phyloP scores from a whole-genome alignment of 2,888 invertebrate genomes.

The Anthrax anthrax region DNA sequence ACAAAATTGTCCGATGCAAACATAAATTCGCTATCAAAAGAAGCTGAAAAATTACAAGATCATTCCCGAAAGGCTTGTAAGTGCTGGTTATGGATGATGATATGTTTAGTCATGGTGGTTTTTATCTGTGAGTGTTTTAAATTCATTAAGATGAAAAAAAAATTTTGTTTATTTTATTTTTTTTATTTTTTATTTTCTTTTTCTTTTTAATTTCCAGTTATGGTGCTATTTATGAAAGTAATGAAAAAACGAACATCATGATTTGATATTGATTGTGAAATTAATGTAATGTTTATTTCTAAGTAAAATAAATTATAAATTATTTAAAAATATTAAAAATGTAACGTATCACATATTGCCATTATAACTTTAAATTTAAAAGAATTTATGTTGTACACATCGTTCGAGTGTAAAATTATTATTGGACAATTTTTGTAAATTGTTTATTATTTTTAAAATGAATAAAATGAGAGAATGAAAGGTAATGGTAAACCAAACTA shows the following conservation, averaged over 20 bases:
- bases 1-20: conserved; percentile 68
- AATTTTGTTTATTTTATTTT: conserved; percentile 7
- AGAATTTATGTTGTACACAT: no score
- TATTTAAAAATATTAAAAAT: no score
- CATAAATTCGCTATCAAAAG: conserved; percentile 56
- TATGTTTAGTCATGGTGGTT: conserved; percentile 66
- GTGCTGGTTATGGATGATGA: conserved; percentile 91
- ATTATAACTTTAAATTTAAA: no score
- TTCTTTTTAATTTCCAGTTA: conserved; percentile 45
- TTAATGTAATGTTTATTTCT: no score
- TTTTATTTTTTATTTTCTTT: conserved; percentile 13
- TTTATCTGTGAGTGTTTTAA: conserved; percentile 64
- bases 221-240: conserved; percentile 87
- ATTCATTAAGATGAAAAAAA: background rate
- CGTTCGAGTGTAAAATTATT: no score
- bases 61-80: conserved; percentile 81
- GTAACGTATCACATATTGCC: no score
- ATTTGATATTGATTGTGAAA: background rate
- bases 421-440: no score
- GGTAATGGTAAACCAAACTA: no score
- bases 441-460: no score
- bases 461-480: no score
- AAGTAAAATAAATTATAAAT: no score
- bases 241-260: conserved; percentile 51
- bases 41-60: conserved; percentile 67